Evolutionary conservation across 2,888 invertebrate species (phyloP).

Genomic region (Limnephilus marmoratus): DNA sequence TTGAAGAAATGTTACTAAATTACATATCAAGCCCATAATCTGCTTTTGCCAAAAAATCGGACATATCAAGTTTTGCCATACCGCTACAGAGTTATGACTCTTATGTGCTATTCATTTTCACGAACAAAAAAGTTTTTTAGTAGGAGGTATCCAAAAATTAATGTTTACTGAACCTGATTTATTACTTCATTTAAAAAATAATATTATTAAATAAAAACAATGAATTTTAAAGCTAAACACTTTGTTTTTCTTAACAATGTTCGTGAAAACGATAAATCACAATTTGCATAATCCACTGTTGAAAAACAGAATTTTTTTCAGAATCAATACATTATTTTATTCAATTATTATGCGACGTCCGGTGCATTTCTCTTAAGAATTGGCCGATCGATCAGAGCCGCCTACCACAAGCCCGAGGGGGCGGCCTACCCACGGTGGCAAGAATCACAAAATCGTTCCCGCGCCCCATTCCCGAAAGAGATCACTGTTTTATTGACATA

Average conservation of each 20-base stretch:
- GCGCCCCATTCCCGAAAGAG: neutral
- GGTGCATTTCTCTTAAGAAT: constrained; percentile 48
- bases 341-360: constrained; percentile 43
- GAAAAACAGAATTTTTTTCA: neutral
- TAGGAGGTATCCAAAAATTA: no score
- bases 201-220: neutral
- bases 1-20: no score
- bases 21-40: no score
- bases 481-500: neutral
- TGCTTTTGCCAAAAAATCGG: no score
- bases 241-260: neutral
- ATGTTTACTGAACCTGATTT: no score
- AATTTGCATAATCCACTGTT: neutral
- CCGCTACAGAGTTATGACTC: no score
- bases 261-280: neutral
- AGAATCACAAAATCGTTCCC: neutral
- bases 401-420: constrained; percentile 32
- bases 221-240: neutral
- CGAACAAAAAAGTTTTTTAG: neutral
- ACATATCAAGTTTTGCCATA: no score
- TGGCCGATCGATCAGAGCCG: constrained; percentile 53
- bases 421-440: constrained; percentile 26
- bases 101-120: neutral
- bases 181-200: neutral
- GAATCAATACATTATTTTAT: constrained; percentile 44